Base-by-base conservation (phyloP, 2,888 invertebrate species). In the Eristalinus aeneus region DNA sequence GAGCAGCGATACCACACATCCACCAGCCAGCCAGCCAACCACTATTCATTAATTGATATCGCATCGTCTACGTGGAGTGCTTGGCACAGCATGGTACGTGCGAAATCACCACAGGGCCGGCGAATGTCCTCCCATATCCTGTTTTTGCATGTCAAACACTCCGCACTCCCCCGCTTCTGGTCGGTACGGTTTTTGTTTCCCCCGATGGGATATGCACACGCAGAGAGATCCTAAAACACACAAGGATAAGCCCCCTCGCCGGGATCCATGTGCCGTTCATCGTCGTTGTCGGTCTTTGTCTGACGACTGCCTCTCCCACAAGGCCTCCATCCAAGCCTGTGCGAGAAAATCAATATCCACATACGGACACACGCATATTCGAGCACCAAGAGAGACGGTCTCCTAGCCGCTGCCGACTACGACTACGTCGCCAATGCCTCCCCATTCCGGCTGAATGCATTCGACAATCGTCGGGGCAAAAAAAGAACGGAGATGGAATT, bases 1-100 rank as follows among this genome's bases (percentile, higher is more conserved):
- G 46, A 22, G 56, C 22, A 56, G 9, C 23, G 56, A 23, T 56
- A 85, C 46, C 76, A 85, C 76, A 73, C 53, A 67, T 79, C 87
- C 75, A 68, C 61, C 58, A 46, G 16, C 46, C 46, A 46, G 16
- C 61, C 88, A 83, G 77, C 87, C 78, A 84, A 89, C 87, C 88
- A 88, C 84, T 89, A 91, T 90, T 90, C 90, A 91, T 90, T 90
- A 90, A 90, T 90, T 90, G 90, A 90, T 90, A 91, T 91, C 90
- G 90, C 90, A 91, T 88, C 89, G 87, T 81, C 69, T 81, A 81
- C 81, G 74, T 86, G 81, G 77, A 61, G 77, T 77, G 61, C 23
- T 39, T 54, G 36, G 60, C 77, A 81, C 86, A 72, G 68, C 69
- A 54, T 81, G 77, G 69, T 86, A 81, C 86, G 86, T 86, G 86